phyloP scores from a whole-genome alignment of 2,113 vertebrate species.

The Castor canadensis region DNA sequence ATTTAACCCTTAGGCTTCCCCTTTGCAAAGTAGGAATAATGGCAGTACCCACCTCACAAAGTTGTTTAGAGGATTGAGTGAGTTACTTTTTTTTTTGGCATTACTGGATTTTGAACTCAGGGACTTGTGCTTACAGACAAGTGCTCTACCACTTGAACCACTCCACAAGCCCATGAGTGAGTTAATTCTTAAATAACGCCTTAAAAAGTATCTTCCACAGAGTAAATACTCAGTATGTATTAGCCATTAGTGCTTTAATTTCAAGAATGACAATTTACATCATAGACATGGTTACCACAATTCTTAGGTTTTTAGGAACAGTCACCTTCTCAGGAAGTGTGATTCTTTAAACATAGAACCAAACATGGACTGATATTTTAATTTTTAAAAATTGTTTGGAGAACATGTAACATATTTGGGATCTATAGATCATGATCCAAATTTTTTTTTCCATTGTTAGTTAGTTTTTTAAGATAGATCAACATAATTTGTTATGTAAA shows the following conservation, averaged over 20 bases:
- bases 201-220: neutral
- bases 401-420: too few relatives aligned
- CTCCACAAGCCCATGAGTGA: too few relatives aligned
- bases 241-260: neutral
- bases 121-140: too few relatives aligned
- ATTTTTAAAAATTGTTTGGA: too few relatives aligned
- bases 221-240: neutral
- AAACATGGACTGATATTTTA: neutral
- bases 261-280: neutral
- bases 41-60: neutral
- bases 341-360: neutral
- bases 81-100: too few relatives aligned
- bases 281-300: neutral
- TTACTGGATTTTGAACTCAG: too few relatives aligned
- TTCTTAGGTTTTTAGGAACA: neutral
- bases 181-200: neutral
- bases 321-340: neutral
- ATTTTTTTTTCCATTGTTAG: too few relatives aligned
- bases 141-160: too few relatives aligned
- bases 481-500: neutral
- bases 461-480: neutral
- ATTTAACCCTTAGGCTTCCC: neutral
- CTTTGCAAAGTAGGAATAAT: neutral
- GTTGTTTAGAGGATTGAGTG: neutral
- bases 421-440: too few relatives aligned